Conservation (phyloP, 2,888 invertebrate species). For the Periphyllus acericola region DNA sequence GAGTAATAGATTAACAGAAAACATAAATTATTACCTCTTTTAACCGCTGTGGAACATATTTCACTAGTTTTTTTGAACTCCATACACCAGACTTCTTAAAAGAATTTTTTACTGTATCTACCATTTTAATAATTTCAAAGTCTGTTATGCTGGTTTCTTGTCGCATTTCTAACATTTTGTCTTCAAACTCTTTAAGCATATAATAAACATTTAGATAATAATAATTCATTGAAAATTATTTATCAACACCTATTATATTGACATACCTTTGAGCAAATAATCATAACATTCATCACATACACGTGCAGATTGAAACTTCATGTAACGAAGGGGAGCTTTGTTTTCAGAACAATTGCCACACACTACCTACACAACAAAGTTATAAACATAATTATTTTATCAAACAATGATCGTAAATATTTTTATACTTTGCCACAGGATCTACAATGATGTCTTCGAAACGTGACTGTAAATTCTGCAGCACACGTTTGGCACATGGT, state of each 20-base stretch:
- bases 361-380: constrained; percentile 69
- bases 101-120: constrained; percentile 64
- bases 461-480: constrained; percentile 73
- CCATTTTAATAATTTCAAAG: constrained; percentile 63
- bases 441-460: constrained; percentile 75
- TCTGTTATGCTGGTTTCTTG: constrained; percentile 63
- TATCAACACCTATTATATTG: background rate
- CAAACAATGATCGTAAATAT: background rate
- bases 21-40: constrained; percentile 65
- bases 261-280: constrained; percentile 67
- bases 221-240: background rate
- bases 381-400: background rate
- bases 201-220: background rate
- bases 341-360: constrained; percentile 73
- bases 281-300: constrained; percentile 71
- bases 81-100: constrained; percentile 65
- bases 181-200: constrained; percentile 65
- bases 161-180: constrained; percentile 60
- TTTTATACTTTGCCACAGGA: constrained; percentile 75
- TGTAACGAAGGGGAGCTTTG: constrained; percentile 70
- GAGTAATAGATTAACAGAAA: too few relatives aligned
- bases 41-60: constrained; percentile 66
- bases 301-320: constrained; percentile 68
- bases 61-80: constrained; percentile 64
- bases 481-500: constrained; percentile 76